Conservation (phyloP, 2,113 vertebrate species). For the Solenodon paradoxus region DNA sequence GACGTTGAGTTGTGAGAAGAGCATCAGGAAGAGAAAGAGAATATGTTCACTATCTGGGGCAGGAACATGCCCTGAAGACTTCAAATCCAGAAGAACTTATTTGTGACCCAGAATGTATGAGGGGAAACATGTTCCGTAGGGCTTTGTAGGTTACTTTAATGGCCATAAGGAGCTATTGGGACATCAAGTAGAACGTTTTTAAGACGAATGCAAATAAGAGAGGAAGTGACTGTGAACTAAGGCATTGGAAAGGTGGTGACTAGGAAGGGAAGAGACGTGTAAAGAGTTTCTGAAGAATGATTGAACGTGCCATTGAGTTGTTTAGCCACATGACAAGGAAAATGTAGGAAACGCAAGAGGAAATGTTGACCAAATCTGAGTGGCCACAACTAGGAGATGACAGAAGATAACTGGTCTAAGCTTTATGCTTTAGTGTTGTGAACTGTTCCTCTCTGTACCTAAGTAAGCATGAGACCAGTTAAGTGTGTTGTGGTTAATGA, state of each 20-base stretch:
- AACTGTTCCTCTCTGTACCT: neutral
- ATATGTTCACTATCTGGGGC: rapidly evolving
- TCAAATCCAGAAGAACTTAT: rapidly evolving
- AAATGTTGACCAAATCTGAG: neutral
- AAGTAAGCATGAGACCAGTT: neutral
- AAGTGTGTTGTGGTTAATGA: neutral
- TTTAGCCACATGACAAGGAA: neutral
- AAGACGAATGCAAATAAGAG: neutral
- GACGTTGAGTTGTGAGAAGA: neutral
- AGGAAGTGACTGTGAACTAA: neutral
- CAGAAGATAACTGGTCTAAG: neutral
- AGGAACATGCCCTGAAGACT: neutral
- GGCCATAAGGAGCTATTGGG: neutral
- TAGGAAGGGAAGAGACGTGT: neutral
- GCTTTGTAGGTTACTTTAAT: neutral
- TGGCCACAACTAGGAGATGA: neutral
- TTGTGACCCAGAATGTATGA: too few relatives aligned
- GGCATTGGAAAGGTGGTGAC: neutral
- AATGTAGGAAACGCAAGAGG: neutral
- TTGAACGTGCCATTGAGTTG: neutral
- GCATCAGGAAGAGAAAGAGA: rapidly evolving
- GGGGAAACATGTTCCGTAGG: neutral
- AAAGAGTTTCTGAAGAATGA: neutral
- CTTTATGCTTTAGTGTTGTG: neutral
- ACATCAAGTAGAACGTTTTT: neutral